Base-by-base conservation (phyloP, 2,888 invertebrate genomes). In the Limnephilus marmoratus region DNA sequence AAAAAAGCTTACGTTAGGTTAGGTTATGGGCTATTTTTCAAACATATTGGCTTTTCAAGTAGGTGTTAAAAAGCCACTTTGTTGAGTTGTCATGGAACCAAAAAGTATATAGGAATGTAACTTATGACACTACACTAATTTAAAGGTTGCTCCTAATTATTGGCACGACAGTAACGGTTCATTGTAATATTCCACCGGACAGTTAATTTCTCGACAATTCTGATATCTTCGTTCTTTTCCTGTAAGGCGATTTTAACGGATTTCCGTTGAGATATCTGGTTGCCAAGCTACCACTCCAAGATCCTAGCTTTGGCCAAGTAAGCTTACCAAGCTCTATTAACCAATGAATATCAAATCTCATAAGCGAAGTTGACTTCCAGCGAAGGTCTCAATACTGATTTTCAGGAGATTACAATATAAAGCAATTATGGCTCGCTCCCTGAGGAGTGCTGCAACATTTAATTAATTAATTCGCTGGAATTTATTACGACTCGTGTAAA, bases 181-280 rank as follows among this genome's bases (percentile, higher is more conserved):
- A 0, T 12, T 12, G 2, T 45, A 15, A 49, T 49, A 68, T n/a
- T 68, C n/a, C 24, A 68, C 24, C 68, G 13, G 24, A 68, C n/a
- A 9, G 68, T 9, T 24, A 68, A 24, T 24, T n/a, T 24, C 68
- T 53, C 12, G 15, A 68, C 7, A 68, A 24, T 68, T 68, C 24
- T 9, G 24, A n/a, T 24, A 68, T n/a, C 24, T 68, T 24, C 9
- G 68, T 68, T 68, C 68, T 68, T 68, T 2, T 68, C 68, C 24
- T 9, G 24, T 68, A 68, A 68, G 7, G 68, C n/a, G 24, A 68
- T 68, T 68, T 68, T 24, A 68, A 24, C 9, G n/a, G 31, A 87
- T 87, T 9, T 31, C 68, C 87, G 37, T 87, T 68, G 68, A 31
- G 87, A 87, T 68, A 31, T 49, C 34, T 24, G 3, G 87, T 87